Percentiles rank a stretch among this genome's conserved stretches.
Evolutionary conservation across 2,888 invertebrate genomes (phyloP).

Genomic region (Phasia obesa): DNA sequence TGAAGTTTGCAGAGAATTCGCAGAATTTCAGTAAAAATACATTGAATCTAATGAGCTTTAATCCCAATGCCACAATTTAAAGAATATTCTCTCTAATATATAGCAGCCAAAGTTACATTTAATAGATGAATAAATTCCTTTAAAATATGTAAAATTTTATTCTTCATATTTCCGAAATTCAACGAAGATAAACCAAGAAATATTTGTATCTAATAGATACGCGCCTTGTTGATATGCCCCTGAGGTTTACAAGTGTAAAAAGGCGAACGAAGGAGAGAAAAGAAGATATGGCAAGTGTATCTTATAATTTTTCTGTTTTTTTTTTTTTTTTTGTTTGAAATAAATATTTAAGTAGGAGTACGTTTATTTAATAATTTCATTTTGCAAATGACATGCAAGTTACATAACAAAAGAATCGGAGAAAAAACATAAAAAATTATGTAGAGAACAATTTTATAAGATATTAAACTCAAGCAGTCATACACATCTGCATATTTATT

Average conservation of each 20-base stretch:
- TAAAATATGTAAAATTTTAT: neutral
- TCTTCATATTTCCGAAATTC: slow-evolving; percentile 1
- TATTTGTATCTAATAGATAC: slow-evolving; percentile 25
- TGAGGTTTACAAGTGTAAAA: slow-evolving; percentile 42
- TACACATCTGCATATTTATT: neutral
- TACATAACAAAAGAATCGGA: slow-evolving; percentile 78
- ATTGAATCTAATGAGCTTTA: too few species aligned
- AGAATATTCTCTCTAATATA: too few species aligned
- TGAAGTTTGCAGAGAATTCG: too few species aligned
- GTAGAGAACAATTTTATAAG: slow-evolving; percentile 19
- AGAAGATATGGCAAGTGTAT: slow-evolving; percentile 55
- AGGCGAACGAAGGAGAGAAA: slow-evolving; percentile 3
- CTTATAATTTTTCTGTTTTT: slow-evolving; percentile 50
- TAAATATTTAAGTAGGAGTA: slow-evolving; percentile 67
- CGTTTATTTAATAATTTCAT: slow-evolving; percentile 79
- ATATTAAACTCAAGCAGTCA: slow-evolving; percentile 3
- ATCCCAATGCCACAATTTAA: too few species aligned
- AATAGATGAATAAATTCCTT: slow-evolving; percentile 27
- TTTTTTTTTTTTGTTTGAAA: slow-evolving; percentile 11
- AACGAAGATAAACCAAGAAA: neutral
- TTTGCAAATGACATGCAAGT: slow-evolving; percentile 80
- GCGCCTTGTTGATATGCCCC: slow-evolving; percentile 59
- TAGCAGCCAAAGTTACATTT: too few species aligned
- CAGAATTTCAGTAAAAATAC: too few species aligned
- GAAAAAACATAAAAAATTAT: slow-evolving; percentile 69